Evolutionary conservation across 2,888 invertebrate species (phyloP).

Genomic region (Tetheella fluctuosa): DNA sequence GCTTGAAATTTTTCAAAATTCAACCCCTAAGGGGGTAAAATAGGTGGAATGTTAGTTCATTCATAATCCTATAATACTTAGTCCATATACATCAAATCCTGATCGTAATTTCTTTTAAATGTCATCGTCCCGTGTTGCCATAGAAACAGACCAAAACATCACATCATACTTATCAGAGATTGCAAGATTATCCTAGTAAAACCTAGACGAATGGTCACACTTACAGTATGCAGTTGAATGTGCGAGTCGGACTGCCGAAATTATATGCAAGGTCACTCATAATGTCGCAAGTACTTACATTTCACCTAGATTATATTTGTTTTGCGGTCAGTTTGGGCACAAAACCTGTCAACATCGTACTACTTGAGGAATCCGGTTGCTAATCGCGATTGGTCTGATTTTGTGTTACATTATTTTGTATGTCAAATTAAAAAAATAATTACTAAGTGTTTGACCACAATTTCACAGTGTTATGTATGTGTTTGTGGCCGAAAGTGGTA

Average conservation of each 20-base stretch:
- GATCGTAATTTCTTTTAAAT: too few relatives aligned
- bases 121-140: too few relatives aligned
- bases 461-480: too few relatives aligned
- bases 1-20: too few relatives aligned
- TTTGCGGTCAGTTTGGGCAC: conserved; percentile 21
- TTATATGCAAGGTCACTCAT: conserved; percentile 42
- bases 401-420: not conserved
- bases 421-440: not conserved
- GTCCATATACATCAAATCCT: too few relatives aligned
- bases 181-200: not conserved
- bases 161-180: not conserved
- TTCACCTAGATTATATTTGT: conserved; percentile 34
- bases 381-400: conserved; percentile 13
- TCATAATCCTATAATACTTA: too few relatives aligned
- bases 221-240: conserved; percentile 22
- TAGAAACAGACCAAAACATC: too few relatives aligned
- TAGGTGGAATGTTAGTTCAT: too few relatives aligned
- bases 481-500: too few relatives aligned
- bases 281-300: conserved; percentile 39
- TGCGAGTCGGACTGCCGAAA: conserved; percentile 33
- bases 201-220: not conserved
- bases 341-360: conserved; percentile 26
- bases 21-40: too few relatives aligned
- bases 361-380: conserved; percentile 30
- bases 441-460: too few relatives aligned